Base-by-base conservation (phyloP, 2,888 invertebrate species). In the Hybos culiciformis region DNA sequence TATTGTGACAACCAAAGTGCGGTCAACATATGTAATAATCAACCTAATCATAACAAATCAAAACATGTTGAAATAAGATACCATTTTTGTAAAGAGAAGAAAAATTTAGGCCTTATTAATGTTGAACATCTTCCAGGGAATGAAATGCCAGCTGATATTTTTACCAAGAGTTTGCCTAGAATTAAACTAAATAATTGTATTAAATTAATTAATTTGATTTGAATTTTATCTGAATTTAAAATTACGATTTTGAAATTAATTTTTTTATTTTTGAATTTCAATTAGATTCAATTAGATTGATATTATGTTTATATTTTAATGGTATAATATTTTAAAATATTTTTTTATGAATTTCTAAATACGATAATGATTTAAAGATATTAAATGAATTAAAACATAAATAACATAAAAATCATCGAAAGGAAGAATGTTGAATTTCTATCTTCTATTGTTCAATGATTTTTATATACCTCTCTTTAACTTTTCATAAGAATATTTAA, bases 51-150 rank as follows among this genome's bases (percentile, higher is more conserved):
- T 12, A 38, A 33, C 12, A 42, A 31, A 7, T 38, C 17, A 32
- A 38, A 42, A 19, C 42, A 42, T 20, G 21, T 42, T 5, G 33
- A 42, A 9, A 42, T 38, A 15, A 11, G 42, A 23, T 42, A 37
- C 21, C 23, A 42, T 19, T 34, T 18, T 34, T 34, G 34, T 7
- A 34, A 18, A 19, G 18, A 34, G 20, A 19, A 18, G 19, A 17
- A 34, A 34, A n/a, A 34, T 19, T 6, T 33, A 12, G 18, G 18
- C 12, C 18, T 4, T 12, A 37, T 37, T 11, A 29, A 42, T 23
- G 14, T 32, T 5, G n/a, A 26, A 11, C 26, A 37, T 12, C 18
- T 37, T 6, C 23, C 32, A 42, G 31, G 37, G 5, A 18, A 11
- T 5, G 29, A 36, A 15, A 41, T 37, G 26, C 20, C 31, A 29